A percentile compares a stretch with the other conserved stretches of the same genome.
Conservation (phyloP, 2,888 invertebrate genomes). For the Microctonus aethiopoides region DNA sequence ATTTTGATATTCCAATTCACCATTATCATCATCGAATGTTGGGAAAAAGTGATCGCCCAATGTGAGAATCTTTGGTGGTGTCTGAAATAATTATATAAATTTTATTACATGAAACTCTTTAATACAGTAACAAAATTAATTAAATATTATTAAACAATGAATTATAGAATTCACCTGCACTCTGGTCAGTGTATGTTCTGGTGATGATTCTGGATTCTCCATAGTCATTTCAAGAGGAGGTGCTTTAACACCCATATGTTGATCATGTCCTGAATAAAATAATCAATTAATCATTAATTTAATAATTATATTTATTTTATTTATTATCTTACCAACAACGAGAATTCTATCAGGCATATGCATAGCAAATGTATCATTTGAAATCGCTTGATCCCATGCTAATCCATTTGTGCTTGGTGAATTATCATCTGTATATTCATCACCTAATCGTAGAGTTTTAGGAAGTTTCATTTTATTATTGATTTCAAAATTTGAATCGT, state of each 20-base stretch:
- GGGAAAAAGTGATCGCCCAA: slow-evolving; percentile 87
- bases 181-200: slow-evolving; percentile 78
- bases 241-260: slow-evolving; percentile 77
- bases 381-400: slow-evolving; percentile 70
- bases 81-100: slow-evolving; percentile 67
- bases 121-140: slow-evolving; percentile 16
- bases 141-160: slow-evolving; percentile 21
- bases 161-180: slow-evolving; percentile 68
- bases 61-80: slow-evolving; percentile 89
- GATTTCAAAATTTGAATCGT: slow-evolving; percentile 81
- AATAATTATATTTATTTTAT: neutral
- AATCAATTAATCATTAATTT: slow-evolving; percentile 4
- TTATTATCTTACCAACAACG: slow-evolving; percentile 76
- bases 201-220: slow-evolving; percentile 82
- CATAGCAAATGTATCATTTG: slow-evolving; percentile 84
- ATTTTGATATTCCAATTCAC: slow-evolving; percentile 50
- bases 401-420: slow-evolving; percentile 73
- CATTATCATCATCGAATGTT: slow-evolving; percentile 71
- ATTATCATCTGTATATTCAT: slow-evolving; percentile 74
- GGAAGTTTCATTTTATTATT: slow-evolving; percentile 86
- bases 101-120: neutral
- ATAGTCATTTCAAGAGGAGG: slow-evolving; percentile 88
- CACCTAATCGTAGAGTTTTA: slow-evolving; percentile 80
- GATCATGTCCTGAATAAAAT: slow-evolving; percentile 70
- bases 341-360: slow-evolving; percentile 93